Base-by-base conservation (phyloP, 2,113 vertebrate species). In the Hypomesus transpacificus region DNA sequence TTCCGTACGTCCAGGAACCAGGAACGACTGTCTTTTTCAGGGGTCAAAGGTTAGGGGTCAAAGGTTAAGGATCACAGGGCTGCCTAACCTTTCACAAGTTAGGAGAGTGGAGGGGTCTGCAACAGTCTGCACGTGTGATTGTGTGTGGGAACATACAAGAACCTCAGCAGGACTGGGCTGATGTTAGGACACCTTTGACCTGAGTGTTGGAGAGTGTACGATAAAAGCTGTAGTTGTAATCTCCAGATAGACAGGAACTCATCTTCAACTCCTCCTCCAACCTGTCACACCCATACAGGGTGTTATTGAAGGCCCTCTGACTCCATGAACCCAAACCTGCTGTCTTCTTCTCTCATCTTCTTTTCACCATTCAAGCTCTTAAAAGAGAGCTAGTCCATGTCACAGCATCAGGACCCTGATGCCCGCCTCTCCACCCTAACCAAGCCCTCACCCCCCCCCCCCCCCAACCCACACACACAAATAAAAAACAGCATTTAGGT, bases 401-500 rank as follows among this genome's bases (percentile, higher is more conserved):
- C 26, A 63, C 28, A 63, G 79, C 78, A 78, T 81, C 76, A 70
- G 74, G 59, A 66, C 78, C 52, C 50, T 28, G 9, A 3, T 22
- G 11, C 60, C 22, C 21, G 3, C 11, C 18, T 9, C 56, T n/a
- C 56, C 1, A 8, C 57, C 57, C 57, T 22, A 3, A 6, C 20
- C 57, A 75, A 76, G 80, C 78, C 75, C 70, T 52, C 31, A 59
- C 70, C 53, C 78, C 84, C 81, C 34, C 80, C 69, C 73, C 68
- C 73, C 72, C 75, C 70, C 63, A 75, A 69, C 14, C 61, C 50
- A 26, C 61, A 72, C 61, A 65, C 50, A 24, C 21, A 59, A 85
- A 80, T 81, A 71, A 83, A 84, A 88, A 80, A 87, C 74, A 87
- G 83, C 86, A 70, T 88, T 85, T 85, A 61, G 24, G 21, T 11